phyloP scores from a whole-genome alignment of 2,888 invertebrate genomes.

The Strigamia crassipes region DNA sequence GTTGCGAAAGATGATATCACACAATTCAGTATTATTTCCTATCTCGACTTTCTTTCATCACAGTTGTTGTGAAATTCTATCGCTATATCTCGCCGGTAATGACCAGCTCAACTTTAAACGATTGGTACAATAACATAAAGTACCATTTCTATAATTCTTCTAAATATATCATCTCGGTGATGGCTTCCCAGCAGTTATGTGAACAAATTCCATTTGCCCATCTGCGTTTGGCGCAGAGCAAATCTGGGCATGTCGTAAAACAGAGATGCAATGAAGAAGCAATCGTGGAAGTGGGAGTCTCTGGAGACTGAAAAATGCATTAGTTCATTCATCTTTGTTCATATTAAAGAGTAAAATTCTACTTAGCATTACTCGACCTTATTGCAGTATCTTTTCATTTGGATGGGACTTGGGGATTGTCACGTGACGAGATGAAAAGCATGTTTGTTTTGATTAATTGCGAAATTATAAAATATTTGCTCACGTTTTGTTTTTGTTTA shows the following conservation, averaged over 20 bases:
- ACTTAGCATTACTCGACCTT: not conserved
- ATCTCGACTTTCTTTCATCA: no score
- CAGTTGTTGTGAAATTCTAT: not conserved
- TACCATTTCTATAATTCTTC: not conserved
- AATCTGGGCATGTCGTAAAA: slow-evolving; percentile 6
- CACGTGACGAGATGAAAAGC: no score
- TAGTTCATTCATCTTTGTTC: not conserved
- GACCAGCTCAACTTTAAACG: not conserved
- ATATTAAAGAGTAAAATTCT: not conserved
- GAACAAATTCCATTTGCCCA: not conserved
- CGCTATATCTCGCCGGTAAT: not conserved
- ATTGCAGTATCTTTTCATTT: not conserved
- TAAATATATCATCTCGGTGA: not conserved
- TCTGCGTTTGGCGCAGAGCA: not conserved
- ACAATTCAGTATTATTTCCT: no score
- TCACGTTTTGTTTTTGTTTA: not conserved
- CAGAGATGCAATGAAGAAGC: slow-evolving; percentile 22
- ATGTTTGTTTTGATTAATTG: no score
- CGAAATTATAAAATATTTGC: no score
- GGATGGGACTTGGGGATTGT: not conserved
- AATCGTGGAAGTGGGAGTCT: not conserved
- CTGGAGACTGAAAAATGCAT: not conserved
- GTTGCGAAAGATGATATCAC: no score
- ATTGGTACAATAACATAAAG: not conserved
- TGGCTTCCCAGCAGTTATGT: not conserved